Percentiles rank a stretch among this genome's conserved stretches.
These are phyloP conservation scores for Euzetes globulus DNA, from an alignment of 2,888 invertebrate species.

Conservation along the genomic window DNA sequence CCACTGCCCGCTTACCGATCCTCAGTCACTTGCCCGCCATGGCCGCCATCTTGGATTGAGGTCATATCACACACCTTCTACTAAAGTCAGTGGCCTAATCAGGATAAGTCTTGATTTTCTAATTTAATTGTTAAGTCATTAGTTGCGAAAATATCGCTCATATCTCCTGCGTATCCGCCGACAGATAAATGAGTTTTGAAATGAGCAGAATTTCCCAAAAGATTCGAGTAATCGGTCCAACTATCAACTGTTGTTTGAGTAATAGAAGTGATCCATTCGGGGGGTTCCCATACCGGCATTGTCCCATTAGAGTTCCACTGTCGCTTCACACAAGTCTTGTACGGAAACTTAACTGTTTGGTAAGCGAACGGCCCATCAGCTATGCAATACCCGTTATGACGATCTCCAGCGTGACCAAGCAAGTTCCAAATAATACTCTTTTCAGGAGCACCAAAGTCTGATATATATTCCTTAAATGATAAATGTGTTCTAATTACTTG, in stretches of 20 bases:
- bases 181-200: conserved; percentile 7
- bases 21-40: no score
- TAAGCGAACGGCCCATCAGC: background rate
- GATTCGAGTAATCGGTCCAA: background rate
- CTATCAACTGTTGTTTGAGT: background rate
- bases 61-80: no score
- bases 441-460: background rate
- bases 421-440: background rate
- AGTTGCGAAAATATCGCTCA: background rate
- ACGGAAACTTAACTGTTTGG: background rate
- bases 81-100: no score
- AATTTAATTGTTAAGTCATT: background rate
- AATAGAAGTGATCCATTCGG: background rate
- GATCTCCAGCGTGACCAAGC: background rate
- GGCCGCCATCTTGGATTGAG: no score
- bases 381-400: background rate
- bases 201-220: background rate
- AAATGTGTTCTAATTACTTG: background rate
- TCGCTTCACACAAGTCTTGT: background rate
- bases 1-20: no score
- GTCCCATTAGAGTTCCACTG: conserved; percentile 16
- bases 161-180: conserved; percentile 2
- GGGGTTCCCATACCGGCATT: conserved; percentile 2
- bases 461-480: background rate
- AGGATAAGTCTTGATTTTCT: no score